Evolutionary conservation across 2,888 invertebrate genomes (phyloP).

Genomic region (Strigamia transsilvanica): DNA sequence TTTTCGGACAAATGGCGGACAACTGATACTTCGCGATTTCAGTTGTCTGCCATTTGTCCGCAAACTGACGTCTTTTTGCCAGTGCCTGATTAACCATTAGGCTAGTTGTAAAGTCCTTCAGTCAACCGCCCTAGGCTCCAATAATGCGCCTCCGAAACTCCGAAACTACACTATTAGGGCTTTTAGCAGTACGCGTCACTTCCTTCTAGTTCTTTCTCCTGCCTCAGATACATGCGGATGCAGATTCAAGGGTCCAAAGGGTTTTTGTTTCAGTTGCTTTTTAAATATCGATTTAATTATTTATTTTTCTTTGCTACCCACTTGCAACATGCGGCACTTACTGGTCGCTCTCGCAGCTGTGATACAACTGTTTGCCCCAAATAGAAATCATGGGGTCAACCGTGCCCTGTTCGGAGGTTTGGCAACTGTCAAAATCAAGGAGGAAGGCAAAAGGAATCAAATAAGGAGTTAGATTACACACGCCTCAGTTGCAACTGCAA

Average conservation of each 20-base stretch:
- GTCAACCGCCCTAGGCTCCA: too few relatives aligned
- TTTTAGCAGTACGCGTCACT: not conserved
- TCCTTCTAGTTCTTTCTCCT: not conserved
- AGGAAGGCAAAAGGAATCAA: constrained; percentile 59
- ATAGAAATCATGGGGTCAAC: constrained; percentile 98
- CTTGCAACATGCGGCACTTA: constrained; percentile 71
- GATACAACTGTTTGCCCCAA: constrained; percentile 97
- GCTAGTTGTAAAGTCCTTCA: too few relatives aligned
- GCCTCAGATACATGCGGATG: not conserved
- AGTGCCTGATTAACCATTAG: too few relatives aligned
- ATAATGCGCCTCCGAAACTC: too few relatives aligned
- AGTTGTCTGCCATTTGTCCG: too few relatives aligned
- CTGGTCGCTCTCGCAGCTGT: constrained; percentile 97
- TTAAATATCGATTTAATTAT: not conserved
- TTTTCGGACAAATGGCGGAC: too few relatives aligned
- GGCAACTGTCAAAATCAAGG: constrained; percentile 57
- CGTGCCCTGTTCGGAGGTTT: constrained; percentile 76
- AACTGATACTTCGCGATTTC: too few relatives aligned
- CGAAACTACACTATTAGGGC: too few relatives aligned
- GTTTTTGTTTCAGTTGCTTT: not conserved
- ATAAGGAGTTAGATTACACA: constrained; percentile 58
- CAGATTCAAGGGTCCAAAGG: not conserved
- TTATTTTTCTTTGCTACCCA: constrained; percentile 42
- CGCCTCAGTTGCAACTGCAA: not conserved
- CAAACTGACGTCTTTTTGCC: too few relatives aligned